Percentiles rank a stretch among this genome's conserved stretches.
phyloP scores from a whole-genome alignment of 23 tunicate species.

The Pegea sp. region DNA sequence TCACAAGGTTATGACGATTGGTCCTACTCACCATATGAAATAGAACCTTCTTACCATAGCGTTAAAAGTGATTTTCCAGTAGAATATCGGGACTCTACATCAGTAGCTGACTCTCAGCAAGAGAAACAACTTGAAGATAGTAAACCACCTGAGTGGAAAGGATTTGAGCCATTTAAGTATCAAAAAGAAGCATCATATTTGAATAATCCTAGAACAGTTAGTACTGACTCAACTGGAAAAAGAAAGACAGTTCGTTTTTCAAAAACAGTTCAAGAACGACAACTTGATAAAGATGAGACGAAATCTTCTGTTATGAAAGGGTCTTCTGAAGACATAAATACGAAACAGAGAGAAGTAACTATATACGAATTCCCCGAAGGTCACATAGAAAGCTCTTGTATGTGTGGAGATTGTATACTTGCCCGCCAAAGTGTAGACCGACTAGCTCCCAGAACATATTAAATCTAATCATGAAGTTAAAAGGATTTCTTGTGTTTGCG shows the following conservation, averaged over 20 bases:
- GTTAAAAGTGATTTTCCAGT: background rate
- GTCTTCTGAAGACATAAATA: constrained; percentile 6
- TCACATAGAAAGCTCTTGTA: constrained; percentile 76
- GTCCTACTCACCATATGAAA: background rate
- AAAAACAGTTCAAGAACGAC: constrained; percentile 54
- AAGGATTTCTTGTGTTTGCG: too few relatives aligned
- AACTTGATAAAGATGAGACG: constrained; percentile 41
- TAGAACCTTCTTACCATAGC: background rate
- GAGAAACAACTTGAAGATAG: too few relatives aligned
- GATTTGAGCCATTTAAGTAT: constrained; percentile 52
- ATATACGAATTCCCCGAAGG: constrained; percentile 84
- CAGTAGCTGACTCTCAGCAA: too few relatives aligned
- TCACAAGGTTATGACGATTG: background rate
- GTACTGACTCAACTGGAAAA: constrained; percentile 1
- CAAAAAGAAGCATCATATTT: constrained; percentile 51
- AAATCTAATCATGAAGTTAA: too few relatives aligned
- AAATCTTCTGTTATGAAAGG: constrained; percentile 73
- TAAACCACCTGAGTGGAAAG: constrained; percentile 5
- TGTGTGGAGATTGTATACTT: constrained; percentile 71
- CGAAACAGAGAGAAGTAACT: constrained; percentile 10
- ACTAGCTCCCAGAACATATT: too few relatives aligned
- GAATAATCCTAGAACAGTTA: constrained; percentile 16
- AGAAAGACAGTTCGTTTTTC: constrained; percentile 88
- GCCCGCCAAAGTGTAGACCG: constrained; percentile 49
- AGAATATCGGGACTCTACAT: background rate